These are phyloP conservation scores for Petaurus breviceps DNA, from an alignment of 2,113 vertebrate genomes.

Conservation along the genomic window DNA sequence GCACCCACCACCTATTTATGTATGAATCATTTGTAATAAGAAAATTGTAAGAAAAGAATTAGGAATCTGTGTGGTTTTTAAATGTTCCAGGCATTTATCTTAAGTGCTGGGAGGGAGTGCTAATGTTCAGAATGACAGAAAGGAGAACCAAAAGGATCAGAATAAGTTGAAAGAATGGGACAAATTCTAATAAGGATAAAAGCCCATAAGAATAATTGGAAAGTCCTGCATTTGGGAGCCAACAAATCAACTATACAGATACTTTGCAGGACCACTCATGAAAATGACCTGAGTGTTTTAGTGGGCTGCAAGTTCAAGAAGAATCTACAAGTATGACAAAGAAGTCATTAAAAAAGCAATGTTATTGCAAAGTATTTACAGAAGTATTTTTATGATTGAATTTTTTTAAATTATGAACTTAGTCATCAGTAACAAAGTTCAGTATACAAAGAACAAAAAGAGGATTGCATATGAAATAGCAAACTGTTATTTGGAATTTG, in stretches of 20 bases:
- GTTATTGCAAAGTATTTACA: not conserved
- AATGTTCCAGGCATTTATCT: not conserved
- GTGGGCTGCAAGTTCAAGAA: not conserved
- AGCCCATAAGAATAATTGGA: not conserved
- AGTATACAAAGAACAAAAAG: not conserved
- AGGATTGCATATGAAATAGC: not conserved
- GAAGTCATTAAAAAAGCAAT: not conserved
- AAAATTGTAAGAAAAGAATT: not conserved
- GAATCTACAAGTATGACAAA: not conserved
- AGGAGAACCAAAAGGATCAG: not conserved
- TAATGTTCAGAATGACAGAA: not conserved
- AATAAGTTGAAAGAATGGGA: not conserved
- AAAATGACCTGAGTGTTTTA: not conserved
- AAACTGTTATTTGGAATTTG: not conserved
- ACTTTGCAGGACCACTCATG: not conserved
- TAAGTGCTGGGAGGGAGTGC: not conserved
- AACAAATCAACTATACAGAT: not conserved
- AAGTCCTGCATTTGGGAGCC: not conserved
- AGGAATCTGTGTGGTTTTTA: not conserved
- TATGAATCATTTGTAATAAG: conserved; percentile 3
- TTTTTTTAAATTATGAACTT: not conserved
- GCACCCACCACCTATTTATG: not conserved
- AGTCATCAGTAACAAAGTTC: not conserved
- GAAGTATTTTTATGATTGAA: not conserved
- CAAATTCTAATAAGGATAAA: not conserved